Conservation (phyloP, 37 sponge, comb jelly and placozoan genomes). For the Halisarca cf. caerulea region DNA sequence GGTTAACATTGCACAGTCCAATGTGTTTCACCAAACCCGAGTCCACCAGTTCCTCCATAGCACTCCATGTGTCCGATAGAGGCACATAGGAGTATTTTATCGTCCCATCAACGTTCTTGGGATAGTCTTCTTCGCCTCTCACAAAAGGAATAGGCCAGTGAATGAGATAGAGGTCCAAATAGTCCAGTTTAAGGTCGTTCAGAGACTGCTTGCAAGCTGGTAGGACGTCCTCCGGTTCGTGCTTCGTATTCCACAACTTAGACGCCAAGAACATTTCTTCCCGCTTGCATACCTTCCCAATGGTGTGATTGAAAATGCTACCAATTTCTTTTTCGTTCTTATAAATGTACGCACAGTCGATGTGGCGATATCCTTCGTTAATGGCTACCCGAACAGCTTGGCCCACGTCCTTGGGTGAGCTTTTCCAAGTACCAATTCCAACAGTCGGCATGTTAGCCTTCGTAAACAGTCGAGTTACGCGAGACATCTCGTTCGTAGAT, state of each 20-base stretch:
- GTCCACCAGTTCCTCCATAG: conserved; percentile 91
- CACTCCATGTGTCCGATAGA: conserved; percentile 80
- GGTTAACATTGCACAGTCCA: conserved; percentile 95
- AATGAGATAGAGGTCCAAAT: conserved; percentile 92
- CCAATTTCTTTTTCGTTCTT: conserved; percentile 92
- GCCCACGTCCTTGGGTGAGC: conserved; percentile 76
- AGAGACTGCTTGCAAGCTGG: conserved; percentile 75
- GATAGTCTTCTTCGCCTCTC: conserved; percentile 53
- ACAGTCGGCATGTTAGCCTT: conserved; percentile 81
- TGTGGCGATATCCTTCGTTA: conserved; percentile 78
- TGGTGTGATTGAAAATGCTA: conserved; percentile 53
- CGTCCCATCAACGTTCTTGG: conserved; percentile 76
- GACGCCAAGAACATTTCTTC: conserved; percentile 89
- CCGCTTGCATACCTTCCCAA: conserved; percentile 51
- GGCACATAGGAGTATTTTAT: conserved; percentile 55
- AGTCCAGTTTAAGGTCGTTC: conserved; percentile 77
- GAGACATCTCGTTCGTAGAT: too few relatives aligned
- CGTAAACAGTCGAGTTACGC: conserved; percentile 38
- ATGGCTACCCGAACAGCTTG: conserved; percentile 69
- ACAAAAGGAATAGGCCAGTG: conserved; percentile 88
- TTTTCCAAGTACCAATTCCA: conserved; percentile 98
- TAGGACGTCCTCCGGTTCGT: conserved; percentile 74
- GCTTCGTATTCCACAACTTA: conserved; percentile 96
- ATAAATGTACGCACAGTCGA: conserved; percentile 90
- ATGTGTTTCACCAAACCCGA: conserved; percentile 83